Evolutionary conservation across 1,140 invertebrate genomes (phyloP), one percentile per base, ranked within the genome.

Genomic region (Drosophila burlai): DNA sequence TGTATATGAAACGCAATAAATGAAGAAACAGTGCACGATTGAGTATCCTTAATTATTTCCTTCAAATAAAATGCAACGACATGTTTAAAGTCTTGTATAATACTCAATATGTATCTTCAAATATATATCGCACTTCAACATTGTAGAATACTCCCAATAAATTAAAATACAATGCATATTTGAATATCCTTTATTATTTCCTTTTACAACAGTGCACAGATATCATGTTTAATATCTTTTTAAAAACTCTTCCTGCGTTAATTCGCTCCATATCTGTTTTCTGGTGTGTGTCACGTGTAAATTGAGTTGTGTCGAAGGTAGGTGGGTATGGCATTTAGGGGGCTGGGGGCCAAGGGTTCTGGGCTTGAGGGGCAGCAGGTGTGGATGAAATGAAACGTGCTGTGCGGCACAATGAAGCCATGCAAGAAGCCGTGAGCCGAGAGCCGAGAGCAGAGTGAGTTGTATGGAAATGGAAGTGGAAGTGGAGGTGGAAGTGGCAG

Each of bases 371-470:
- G 38, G 54, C 54, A 57, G 61, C 75, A 75, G 69, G 69, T 78
- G 74, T 52, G 66, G 66, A 89, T 84, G 78, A 90, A 89, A 89
- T 90, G 81, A 89, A 89, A 89, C 85, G 85, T 89, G 84, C 85
- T 81, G 65, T 76, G 83, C 47, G 83, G 80, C 69, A 86, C 83
- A 86, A 85, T 85, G 84, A 89, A 89, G 84, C 84, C 84, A 89
- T 89, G 81, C 81, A 90, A 90, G 77, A 80, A 85, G 83, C 61
- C 59, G 46, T 21, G 50, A 52, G 50, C n/a, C 42, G 18, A 21
- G 43, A 85, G 83, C 61, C 59, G 46, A 15, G 50, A 52, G 50
- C n/a, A n/a, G 18, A 21, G 26, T 57, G 36, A 55, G 52, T 55
- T 55, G 52, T 57, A 38, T 38, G 31, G 50, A 54, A 29, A 7